Evolutionary conservation across 2,113 vertebrate genomes (phyloP).

Genomic region (Syngnathoides biaculeatus): DNA sequence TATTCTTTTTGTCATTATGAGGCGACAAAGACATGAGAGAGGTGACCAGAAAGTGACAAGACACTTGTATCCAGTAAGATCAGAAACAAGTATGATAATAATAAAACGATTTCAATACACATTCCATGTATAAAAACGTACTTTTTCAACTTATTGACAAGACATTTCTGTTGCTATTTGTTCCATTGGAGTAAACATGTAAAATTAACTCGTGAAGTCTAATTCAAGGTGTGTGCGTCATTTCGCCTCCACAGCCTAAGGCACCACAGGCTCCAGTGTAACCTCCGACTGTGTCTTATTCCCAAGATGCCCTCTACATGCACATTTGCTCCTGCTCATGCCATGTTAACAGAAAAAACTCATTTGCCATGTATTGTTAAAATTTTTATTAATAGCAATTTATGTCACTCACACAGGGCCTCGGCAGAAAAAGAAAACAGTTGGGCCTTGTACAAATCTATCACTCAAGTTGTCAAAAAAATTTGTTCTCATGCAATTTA

Average conservation of each 20-base stretch:
- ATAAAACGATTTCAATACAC: too few species aligned
- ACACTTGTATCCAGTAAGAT: too few species aligned
- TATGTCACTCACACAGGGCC: conserved; percentile 80
- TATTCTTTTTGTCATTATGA: too few species aligned
- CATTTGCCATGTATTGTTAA: conserved; percentile 87
- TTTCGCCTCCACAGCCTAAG: conserved; percentile 26
- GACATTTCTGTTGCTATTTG: background rate
- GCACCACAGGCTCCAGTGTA: conserved; percentile 42
- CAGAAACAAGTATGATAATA: too few species aligned
- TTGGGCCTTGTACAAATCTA: conserved; percentile 83
- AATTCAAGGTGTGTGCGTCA: background rate
- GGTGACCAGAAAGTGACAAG: too few species aligned
- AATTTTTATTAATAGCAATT: conserved; percentile 91
- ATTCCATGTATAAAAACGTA: background rate
- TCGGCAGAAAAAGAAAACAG: conserved; percentile 76
- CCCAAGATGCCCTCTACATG: conserved; percentile 74
- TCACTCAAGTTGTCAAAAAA: conserved; percentile 90
- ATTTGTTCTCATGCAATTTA: conserved; percentile 92
- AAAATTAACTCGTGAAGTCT: background rate
- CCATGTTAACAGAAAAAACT: conserved; percentile 88
- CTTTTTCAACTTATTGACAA: background rate
- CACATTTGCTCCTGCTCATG: conserved; percentile 68
- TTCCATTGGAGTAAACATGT: background rate
- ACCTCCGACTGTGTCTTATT: conserved; percentile 63
- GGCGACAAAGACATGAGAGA: too few species aligned